Evolutionary conservation across 1,140 invertebrate species (phyloP), one percentile per base, ranked within the genome.

Genomic region (Drosophila pruinosa): DNA sequence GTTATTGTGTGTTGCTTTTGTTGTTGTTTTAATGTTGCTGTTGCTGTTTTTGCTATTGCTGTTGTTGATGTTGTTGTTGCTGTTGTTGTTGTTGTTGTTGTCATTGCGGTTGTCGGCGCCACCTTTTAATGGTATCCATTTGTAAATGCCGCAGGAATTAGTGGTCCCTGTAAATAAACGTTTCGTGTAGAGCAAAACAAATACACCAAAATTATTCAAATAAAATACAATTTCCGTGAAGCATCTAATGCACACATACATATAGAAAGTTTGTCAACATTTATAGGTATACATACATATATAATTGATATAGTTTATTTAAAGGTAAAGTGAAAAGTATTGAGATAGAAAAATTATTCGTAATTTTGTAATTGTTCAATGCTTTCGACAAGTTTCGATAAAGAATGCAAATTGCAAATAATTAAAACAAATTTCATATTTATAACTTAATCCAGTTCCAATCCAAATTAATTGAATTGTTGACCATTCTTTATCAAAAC

Each of bases 121-220:
- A 89, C 89, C 79, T 81, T 93, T 97, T 96, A 97, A 95, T 97
- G 96, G 94, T 97, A 97, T 94, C 96, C 96, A 93, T 97, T 97
- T 94, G 96, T 97, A 93, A 97, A 97, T 93, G 96, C 96, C 93
- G 96, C 96, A 93, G 96, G 96, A 94, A 97, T 97, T 94, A 97
- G 93, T 92, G 96, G 96, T 92, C 96, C 96, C 96, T 97, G 94
- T 64, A 88, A 90, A 88, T 76, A 89, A 82, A 88, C 62, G 78
- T 86, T 86, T 81, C 77, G 82, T 63, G 75, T 52, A 65, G 76
- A 72, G 86, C 80, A 85, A 85, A 86, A 86, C 80, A 79, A 74
- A 78, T 63, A 88, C 76, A 86, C 72, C 67, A 85, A 85, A 85
- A 85, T 85, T 86, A 88, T 86, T 86, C 67, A 81, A 81, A 81